Evolutionary conservation across 2,888 invertebrate genomes (phyloP), one percentile per base, ranked within the genome.

Genomic region (Drymonia ruficornis): DNA sequence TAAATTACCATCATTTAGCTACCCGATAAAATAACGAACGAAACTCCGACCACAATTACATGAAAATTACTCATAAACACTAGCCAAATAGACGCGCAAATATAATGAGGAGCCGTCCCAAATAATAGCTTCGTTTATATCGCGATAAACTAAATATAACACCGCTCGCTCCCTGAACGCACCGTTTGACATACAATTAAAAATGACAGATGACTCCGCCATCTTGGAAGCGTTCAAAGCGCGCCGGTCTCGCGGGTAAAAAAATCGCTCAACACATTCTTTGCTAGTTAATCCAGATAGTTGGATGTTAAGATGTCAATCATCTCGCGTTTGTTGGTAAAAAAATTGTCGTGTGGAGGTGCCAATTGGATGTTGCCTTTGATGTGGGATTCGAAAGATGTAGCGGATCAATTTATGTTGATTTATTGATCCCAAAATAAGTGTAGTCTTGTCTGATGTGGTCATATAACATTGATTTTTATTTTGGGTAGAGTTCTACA

Each of bases 171-270:
- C 52, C 59, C 57, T 57, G 66, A 68, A 69, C 68, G 68, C 67
- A 67, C 76, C 80, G 78, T 86, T 86, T 89, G 91, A 91, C 91
- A 89, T 80, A 84, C 90, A 91, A 91, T 91, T 91, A 91, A 90
- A 91, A 91, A 90, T 91, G 91, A 91, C 90, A 88, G 89, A 91
- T 91, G 90, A 87, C 75, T 69, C 50, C 81, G 88, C 89, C 89
- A 89, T 87, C 77, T 89, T 89, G 86, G 62, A 73, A 64, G 53
- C 56, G 76, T 73, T 86, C 86, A 87, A 90, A 87, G 83, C 70
- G 70, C 67, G 74, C 86, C 84, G 86, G 55, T 65, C 58, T 59
- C 77, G 63, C 61, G 43, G 18, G 43, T 6, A 18, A 45, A 75
- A 83, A 83, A 85, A 84, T 73, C 76, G 77, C 71, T 78, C 77